phyloP scores from a whole-genome alignment of 2,888 invertebrate species.

The Arctia plantaginis region DNA sequence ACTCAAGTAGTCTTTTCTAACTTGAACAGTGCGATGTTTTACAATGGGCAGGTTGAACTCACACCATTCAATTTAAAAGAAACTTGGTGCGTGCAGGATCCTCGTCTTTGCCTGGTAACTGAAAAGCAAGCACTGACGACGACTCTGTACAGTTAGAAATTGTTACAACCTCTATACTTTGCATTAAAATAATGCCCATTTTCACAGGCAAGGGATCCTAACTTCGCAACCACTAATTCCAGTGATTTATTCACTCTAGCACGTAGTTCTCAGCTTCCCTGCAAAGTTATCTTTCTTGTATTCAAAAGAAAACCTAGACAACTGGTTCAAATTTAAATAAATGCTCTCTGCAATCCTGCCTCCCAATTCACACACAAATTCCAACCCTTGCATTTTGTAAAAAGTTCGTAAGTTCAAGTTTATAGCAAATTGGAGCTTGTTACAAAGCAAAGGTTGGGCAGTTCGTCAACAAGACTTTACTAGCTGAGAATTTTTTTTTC shows the following conservation, averaged over 20 bases:
- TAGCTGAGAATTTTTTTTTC: conserved; percentile 84
- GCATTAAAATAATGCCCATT: conserved; percentile 96
- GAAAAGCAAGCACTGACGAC: conserved; percentile 70
- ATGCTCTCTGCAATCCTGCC: conserved; percentile 75
- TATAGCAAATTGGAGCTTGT: conserved; percentile 71
- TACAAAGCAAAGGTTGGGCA: conserved; percentile 84
- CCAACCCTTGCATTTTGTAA: conserved; percentile 83
- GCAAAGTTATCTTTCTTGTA: conserved; percentile 84
- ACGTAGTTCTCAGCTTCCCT: conserved; percentile 85
- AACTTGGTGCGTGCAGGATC: conserved; percentile 82
- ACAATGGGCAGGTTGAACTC: conserved; percentile 78
- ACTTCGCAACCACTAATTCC: conserved; percentile 82
- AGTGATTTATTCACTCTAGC: conserved; percentile 83
- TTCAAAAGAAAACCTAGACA: conserved; percentile 81
- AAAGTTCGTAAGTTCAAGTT: conserved; percentile 70
- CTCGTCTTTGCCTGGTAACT: conserved; percentile 68
- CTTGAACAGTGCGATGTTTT: conserved; percentile 84
- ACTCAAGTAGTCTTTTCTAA: conserved; percentile 85
- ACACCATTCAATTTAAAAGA: conserved; percentile 86
- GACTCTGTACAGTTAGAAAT: conserved; percentile 82
- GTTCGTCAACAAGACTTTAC: conserved; percentile 84
- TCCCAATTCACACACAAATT: conserved; percentile 65
- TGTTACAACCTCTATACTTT: conserved; percentile 96
- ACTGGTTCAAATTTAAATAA: conserved; percentile 72
- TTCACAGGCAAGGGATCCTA: conserved; percentile 88